These are phyloP conservation scores for Drosophila persimilis DNA, from an alignment of 1,140 invertebrate genomes.

Conservation along the genomic window DNA sequence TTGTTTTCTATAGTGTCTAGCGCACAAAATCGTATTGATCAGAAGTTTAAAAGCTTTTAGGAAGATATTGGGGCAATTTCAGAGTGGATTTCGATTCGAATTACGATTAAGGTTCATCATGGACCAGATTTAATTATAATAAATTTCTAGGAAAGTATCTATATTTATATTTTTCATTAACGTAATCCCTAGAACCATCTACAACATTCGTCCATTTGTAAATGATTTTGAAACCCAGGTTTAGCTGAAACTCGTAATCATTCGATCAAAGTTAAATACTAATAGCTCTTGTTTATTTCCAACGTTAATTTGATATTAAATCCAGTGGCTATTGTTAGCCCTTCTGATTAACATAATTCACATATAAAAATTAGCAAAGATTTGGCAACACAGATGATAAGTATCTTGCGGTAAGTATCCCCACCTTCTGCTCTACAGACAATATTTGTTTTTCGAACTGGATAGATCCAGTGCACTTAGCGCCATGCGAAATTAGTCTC, in stretches of 20 bases:
- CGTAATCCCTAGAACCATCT: too few species aligned
- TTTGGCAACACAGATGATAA: not conserved
- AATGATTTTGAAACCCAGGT: conserved; percentile 2
- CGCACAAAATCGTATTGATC: too few species aligned
- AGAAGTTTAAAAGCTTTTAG: too few species aligned
- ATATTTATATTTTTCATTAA: too few species aligned
- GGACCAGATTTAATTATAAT: too few species aligned
- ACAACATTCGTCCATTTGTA: not conserved
- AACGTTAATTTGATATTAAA: conserved; percentile 52
- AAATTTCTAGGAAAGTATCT: too few species aligned
- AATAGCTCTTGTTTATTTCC: conserved; percentile 33
- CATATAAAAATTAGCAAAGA: conserved; percentile 38
- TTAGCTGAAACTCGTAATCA: too few species aligned
- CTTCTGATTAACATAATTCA: conserved; percentile 21
- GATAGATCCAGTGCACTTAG: conserved; percentile 76
- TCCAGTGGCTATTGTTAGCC: conserved; percentile 21
- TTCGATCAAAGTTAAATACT: not conserved
- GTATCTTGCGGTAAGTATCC: too few species aligned
- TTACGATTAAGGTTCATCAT: too few species aligned
- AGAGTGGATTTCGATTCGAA: too few species aligned
- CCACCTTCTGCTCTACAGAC: not conserved
- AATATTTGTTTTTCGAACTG: conserved; percentile 67
- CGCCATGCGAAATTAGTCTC: conserved; percentile 50
- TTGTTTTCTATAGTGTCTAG: too few species aligned
- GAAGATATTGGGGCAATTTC: too few species aligned